phyloP scores from a whole-genome alignment of 2,113 vertebrate species.

The Oryzias curvinotus region DNA sequence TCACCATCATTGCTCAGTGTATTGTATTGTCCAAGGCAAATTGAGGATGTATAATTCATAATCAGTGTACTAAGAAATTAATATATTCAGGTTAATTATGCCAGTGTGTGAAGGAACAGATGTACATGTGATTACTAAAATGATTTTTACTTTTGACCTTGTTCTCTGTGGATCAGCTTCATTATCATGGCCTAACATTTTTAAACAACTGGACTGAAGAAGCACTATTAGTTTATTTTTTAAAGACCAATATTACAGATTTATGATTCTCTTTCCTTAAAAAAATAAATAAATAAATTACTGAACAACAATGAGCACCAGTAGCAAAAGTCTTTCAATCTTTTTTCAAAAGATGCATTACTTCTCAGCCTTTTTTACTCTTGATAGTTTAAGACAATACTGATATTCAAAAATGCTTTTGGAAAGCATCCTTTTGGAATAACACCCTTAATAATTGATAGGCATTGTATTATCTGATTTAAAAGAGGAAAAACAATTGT shows the following conservation, averaged over 20 bases:
- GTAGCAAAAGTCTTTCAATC: too few relatives aligned
- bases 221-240: conserved; percentile 36
- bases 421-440: too few relatives aligned
- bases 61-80: conserved; percentile 86
- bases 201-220: conserved; percentile 59
- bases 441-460: too few relatives aligned
- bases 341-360: too few relatives aligned
- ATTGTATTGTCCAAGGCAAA: conserved; percentile 67
- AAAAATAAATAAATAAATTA: conserved; percentile 48
- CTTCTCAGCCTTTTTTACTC: too few relatives aligned
- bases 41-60: conserved; percentile 82
- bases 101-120: conserved; percentile 63
- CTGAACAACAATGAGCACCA: too few relatives aligned
- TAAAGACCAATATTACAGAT: conserved; percentile 48
- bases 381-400: too few relatives aligned
- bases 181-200: conserved; percentile 70
- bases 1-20: conserved; percentile 53
- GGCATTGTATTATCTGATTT: too few relatives aligned
- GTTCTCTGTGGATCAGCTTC: conserved; percentile 68
- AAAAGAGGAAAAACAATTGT: too few relatives aligned
- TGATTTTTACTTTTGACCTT: conserved; percentile 74
- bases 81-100: conserved; percentile 88
- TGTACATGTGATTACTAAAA: conserved; percentile 67
- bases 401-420: too few relatives aligned
- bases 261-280: conserved; percentile 61